Base-by-base conservation (phyloP, 2,888 invertebrate genomes). In the Aporophyla nigra region DNA sequence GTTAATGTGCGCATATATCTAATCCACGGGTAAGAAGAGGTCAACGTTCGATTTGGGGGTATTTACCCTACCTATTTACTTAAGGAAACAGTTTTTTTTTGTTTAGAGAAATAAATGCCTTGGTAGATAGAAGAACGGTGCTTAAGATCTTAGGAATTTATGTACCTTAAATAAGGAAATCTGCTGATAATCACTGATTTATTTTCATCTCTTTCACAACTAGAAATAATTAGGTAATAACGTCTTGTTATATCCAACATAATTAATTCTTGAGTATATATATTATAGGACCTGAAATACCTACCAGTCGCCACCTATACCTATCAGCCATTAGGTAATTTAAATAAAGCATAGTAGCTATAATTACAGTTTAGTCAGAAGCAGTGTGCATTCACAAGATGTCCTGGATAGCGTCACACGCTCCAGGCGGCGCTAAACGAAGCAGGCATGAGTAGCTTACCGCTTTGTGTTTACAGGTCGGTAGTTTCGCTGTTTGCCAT, bases 401-500 rank as follows among this genome's bases (percentile, higher is more conserved):
- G 58, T 74, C 65, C 71, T 80, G 54, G 54, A 61, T 67, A 63
- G 63, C 46, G 61, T 61, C n/a, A 71, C 58, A 86, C 80, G 86
- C 75, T 83, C 59, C 76, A 74, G 73, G 67, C 77, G 69, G 84
- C 71, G 69, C 65, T 82, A 77, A 82, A 75, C 80, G 83, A 70
- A 78, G 61, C 84, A 83, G 62, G 61, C 79, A 71, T 63, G 75
- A 86, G 85, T 85, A 86, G 80, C 87, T 87, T 85, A 86, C 84
- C 83, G 86, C 78, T 87, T 84, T 88, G 86, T 89, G 84, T 88
- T 85, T 80, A 86, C 89, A 88, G 87, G 85, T 86, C 84, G 82
- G 82, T 79, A 83, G 83, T 85, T 82, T 82, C 74, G 78, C 71
- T 89, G 86, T 88, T 89, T 90, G 87, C 84, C 71, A 67, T 82